phyloP scores from a whole-genome alignment of 2,888 invertebrate species.

The Zygogramma bicolorata region DNA sequence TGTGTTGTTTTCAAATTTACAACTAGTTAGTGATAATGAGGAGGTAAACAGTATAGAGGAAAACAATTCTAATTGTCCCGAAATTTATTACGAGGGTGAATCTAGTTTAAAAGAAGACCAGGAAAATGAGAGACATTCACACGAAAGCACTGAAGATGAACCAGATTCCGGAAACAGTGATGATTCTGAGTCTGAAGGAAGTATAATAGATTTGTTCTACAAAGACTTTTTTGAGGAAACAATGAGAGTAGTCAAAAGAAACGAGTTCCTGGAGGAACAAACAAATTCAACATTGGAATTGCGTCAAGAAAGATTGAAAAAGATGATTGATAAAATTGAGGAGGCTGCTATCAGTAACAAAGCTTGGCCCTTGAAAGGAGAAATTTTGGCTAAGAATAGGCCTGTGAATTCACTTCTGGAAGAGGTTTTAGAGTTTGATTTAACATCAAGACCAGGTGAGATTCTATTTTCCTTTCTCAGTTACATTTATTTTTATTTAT shows the following conservation, averaged over 20 bases:
- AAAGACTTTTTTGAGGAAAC: conserved; percentile 74
- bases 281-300: conserved; percentile 78
- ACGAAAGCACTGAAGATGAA: conserved; percentile 48
- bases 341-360: conserved; percentile 82
- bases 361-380: conserved; percentile 95
- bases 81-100: conserved; percentile 37
- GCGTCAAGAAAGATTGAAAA: conserved; percentile 78
- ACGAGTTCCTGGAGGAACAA: conserved; percentile 58
- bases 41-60: conserved; percentile 21
- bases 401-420: conserved; percentile 94
- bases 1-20: conserved; percentile 62
- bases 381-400: conserved; percentile 81
- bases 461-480: too few species aligned
- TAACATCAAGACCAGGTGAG: conserved; percentile 77
- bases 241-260: conserved; percentile 61
- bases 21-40: conserved; percentile 31
- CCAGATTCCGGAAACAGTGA: conserved; percentile 54
- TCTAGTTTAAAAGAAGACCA: conserved; percentile 39
- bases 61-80: conserved; percentile 30
- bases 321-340: conserved; percentile 79
- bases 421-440: conserved; percentile 92
- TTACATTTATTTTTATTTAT: too few species aligned
- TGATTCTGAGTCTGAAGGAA: conserved; percentile 64
- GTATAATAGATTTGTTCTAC: conserved; percentile 78
- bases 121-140: conserved; percentile 39